Evolutionary conservation across 2,888 invertebrate genomes (phyloP).

Genomic region (Philonicus albiceps): DNA sequence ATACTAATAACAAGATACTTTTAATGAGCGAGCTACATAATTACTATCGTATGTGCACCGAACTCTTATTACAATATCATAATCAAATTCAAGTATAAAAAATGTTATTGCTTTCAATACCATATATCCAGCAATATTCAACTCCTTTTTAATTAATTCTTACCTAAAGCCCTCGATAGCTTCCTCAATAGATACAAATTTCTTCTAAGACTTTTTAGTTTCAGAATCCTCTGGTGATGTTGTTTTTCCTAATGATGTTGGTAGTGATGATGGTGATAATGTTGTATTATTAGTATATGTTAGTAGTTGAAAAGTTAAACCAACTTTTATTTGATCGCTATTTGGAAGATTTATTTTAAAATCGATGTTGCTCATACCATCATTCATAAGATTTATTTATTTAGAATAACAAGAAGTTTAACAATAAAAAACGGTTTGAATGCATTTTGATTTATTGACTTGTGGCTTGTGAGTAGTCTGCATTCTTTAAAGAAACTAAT

Average conservation of each 20-base stretch:
- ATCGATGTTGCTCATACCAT: no score
- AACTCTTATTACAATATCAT: conserved; percentile 38
- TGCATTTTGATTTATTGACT: neutral
- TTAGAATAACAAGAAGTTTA: neutral
- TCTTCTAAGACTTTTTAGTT: no score
- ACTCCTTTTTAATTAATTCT: no score
- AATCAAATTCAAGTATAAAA: conserved; percentile 45
- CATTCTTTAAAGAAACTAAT: neutral
- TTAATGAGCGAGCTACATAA: conserved; percentile 41
- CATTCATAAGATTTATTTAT: neutral
- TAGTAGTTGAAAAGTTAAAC: no score
- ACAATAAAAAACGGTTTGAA: neutral
- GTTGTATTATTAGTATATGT: no score
- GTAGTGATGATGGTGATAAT: neutral
- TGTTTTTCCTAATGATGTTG: neutral
- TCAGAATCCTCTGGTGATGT: neutral
- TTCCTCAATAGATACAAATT: no score
- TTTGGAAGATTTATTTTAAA: no score
- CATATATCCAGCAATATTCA: conserved; percentile 47
- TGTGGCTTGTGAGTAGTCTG: neutral
- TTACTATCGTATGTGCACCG: conserved; percentile 46
- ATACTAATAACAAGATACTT: conserved; percentile 43
- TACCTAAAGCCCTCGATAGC: no score
- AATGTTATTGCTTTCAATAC: conserved; percentile 44
- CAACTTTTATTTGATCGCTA: no score